Conservation (phyloP, 2,113 vertebrate species). For the Halcyon senegalensis region DNA sequence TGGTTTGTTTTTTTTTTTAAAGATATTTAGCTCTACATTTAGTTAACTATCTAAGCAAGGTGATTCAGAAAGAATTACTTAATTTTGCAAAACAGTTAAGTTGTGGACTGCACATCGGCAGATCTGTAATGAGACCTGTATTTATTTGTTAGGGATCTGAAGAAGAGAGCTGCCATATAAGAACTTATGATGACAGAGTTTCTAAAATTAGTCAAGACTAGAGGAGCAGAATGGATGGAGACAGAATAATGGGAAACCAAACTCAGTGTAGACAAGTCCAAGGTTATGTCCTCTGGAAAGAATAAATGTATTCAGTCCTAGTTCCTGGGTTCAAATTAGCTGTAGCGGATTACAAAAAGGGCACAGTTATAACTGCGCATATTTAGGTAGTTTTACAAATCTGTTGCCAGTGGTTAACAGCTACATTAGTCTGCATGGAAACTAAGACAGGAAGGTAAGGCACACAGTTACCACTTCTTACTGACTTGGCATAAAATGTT, state of each 20-base stretch:
- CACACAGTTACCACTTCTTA: background rate
- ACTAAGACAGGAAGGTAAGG: background rate
- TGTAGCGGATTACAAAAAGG: background rate
- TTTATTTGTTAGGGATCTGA: background rate
- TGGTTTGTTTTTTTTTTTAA: background rate
- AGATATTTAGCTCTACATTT: background rate
- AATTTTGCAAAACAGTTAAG: background rate
- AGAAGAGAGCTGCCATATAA: background rate
- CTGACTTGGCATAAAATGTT: background rate
- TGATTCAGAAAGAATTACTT: background rate
- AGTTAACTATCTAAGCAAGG: background rate
- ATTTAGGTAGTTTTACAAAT: background rate
- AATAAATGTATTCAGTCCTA: background rate
- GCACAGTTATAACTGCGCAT: background rate
- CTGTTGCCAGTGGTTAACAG: background rate
- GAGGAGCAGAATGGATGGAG: background rate
- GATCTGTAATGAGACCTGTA: background rate
- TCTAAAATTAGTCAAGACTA: conserved; percentile 5
- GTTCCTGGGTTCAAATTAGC: background rate
- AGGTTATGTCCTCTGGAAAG: background rate
- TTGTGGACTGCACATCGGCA: fast-evolving
- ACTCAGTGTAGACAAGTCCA: background rate
- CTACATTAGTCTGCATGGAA: background rate
- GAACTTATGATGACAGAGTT: background rate
- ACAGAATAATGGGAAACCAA: background rate